Percentiles rank a stretch among this genome's conserved stretches.
Conservation (phyloP, 2,888 invertebrate species). For the Ophion ventricosus region DNA sequence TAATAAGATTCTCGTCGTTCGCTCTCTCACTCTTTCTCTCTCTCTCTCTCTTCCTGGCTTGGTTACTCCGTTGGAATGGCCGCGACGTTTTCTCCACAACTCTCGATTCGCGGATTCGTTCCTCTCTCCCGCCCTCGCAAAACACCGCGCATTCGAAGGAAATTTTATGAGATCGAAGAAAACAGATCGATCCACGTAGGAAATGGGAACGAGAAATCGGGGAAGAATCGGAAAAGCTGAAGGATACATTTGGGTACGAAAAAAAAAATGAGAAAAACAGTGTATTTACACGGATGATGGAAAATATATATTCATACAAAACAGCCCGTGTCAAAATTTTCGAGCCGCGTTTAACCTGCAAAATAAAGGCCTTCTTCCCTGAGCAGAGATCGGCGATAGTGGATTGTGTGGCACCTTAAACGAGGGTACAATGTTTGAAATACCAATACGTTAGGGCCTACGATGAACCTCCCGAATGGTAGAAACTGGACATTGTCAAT, state of each 20-base stretch:
- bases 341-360: too few relatives aligned
- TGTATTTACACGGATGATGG: too few relatives aligned
- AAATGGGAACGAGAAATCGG: conserved; percentile 3
- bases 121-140: not conserved
- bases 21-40: conserved; percentile 68
- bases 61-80: conserved; percentile 48
- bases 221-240: not conserved
- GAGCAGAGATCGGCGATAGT: too few relatives aligned
- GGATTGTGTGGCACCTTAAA: too few relatives aligned
- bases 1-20: conserved; percentile 80
- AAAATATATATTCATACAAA: too few relatives aligned
- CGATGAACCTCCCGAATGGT: too few relatives aligned
- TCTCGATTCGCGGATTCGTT: conserved; percentile 34
- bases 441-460: too few relatives aligned
- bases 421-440: too few relatives aligned
- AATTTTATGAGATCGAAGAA: not conserved
- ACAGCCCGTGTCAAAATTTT: too few relatives aligned
- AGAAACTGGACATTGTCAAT: too few relatives aligned
- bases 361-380: too few relatives aligned
- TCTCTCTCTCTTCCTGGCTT: not conserved
- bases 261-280: conserved; percentile 3
- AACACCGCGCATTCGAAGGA: not conserved
- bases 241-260: not conserved
- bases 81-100: conserved; percentile 40
- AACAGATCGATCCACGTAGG: not conserved